Conservation (phyloP, 1,140 invertebrate genomes). For the Sminthurides bifidus region DNA sequence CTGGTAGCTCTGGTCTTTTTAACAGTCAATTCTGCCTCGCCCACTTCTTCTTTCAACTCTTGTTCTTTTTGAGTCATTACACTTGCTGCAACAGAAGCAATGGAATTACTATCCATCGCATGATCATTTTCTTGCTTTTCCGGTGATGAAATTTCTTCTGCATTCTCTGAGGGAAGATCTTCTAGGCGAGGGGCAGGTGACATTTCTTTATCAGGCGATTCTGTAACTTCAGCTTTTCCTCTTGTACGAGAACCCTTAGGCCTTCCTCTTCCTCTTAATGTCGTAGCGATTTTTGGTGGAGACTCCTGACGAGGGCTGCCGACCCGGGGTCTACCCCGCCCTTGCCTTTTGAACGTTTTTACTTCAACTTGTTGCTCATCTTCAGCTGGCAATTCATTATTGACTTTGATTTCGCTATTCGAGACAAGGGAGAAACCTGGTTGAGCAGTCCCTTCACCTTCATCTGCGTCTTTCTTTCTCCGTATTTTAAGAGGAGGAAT, state of each 20-base stretch:
- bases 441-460: not conserved
- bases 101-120: too few relatives aligned
- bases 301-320: too few relatives aligned
- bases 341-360: too few relatives aligned
- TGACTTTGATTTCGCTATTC: not conserved
- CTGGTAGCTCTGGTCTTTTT: not conserved
- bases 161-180: not conserved
- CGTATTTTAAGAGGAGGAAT: constrained; percentile 6
- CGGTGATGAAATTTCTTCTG: not conserved
- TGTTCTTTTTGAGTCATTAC: not conserved
- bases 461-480: constrained; percentile 4
- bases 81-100: too few relatives aligned
- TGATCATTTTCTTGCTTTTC: too few relatives aligned
- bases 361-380: not conserved
- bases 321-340: too few relatives aligned
- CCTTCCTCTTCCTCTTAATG: too few relatives aligned
- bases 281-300: too few relatives aligned
- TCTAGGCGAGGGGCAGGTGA: too few relatives aligned
- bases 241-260: too few relatives aligned
- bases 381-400: not conserved
- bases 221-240: too few relatives aligned
- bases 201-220: too few relatives aligned
- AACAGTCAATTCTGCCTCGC: not conserved
- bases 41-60: not conserved
- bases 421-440: not conserved